Percentiles rank a stretch among this genome's conserved stretches.
Conservation (phyloP, 2,888 invertebrate species). For the Habrosyne pyritoides region DNA sequence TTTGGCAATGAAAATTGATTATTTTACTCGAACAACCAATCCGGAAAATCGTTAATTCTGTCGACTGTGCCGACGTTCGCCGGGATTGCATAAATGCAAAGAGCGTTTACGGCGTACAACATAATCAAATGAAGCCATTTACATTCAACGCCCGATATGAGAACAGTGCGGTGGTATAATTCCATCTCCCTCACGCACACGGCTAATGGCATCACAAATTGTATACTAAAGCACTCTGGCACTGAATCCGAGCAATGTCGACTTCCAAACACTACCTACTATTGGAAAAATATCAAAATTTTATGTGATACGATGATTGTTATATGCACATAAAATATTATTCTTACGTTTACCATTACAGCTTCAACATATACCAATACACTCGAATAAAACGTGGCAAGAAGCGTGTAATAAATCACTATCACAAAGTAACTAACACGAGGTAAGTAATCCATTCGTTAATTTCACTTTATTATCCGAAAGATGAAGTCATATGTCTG, state of each 20-base stretch:
- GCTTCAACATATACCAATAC: too few species aligned
- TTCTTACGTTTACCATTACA: slow-evolving; percentile 35
- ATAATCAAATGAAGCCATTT: slow-evolving; percentile 81
- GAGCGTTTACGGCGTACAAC: slow-evolving; percentile 68
- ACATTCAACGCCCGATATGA: slow-evolving; percentile 70
- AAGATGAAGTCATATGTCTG: slow-evolving; percentile 53
- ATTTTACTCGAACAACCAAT: slow-evolving; percentile 27
- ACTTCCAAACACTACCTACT: slow-evolving; percentile 48
- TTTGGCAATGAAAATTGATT: slow-evolving; percentile 13
- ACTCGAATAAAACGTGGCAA: too few species aligned
- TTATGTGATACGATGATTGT: slow-evolving; percentile 62
- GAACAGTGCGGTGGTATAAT: slow-evolving; percentile 49
- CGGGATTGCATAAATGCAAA: slow-evolving; percentile 75
- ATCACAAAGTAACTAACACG: not conserved
- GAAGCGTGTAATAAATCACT: slow-evolving; percentile 14
- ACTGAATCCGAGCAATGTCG: slow-evolving; percentile 61
- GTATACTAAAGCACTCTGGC: slow-evolving; percentile 61
- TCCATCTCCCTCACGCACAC: slow-evolving; percentile 63
- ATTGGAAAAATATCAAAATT: slow-evolving; percentile 74
- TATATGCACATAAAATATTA: slow-evolving; percentile 49
- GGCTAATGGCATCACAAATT: slow-evolving; percentile 76
- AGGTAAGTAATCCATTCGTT: slow-evolving; percentile 5
- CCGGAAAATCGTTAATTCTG: slow-evolving; percentile 48
- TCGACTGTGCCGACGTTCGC: slow-evolving; percentile 48
- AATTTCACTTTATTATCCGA: slow-evolving; percentile 16